Base-by-base conservation (phyloP, 2,888 invertebrate species). In the Calephelis perditalis region DNA sequence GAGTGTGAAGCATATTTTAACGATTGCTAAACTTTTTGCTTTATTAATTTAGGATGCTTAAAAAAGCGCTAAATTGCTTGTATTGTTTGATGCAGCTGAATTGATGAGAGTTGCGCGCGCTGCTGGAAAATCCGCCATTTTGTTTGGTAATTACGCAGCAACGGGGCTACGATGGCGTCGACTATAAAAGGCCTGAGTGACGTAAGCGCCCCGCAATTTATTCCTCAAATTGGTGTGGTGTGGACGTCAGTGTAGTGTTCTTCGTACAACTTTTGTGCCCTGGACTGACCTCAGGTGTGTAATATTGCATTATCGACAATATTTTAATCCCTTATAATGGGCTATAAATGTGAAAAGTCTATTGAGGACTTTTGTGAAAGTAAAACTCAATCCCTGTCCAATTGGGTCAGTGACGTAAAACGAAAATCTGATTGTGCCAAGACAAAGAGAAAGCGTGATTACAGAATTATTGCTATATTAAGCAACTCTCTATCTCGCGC, bases 391-490 rank as follows among this genome's bases (percentile, higher is more conserved):
- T 91, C 92, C 76, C 82, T 93, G 68, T 83, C 87, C 71, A 90
- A 92, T 70, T 94, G 94, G 94, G 94, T 94, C 74, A 91, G 86
- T 63, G 88, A 91, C 87, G 92, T 94, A 71, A 92, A 92, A 82
- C 85, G 80, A 77, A 94, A 94, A 87, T 93, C 93, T 74, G 73
- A 82, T 67, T 87, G 80, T 71, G 91, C 91, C 71, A 91, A 91
- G 79, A 87, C 89, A 73, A 92, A 87, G 82, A 91, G 88, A 74
- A 92, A 91, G 70, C 92, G 92, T 72, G 92, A 94, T 78, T 81
- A 94, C 67, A 91, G 94, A 70, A 84, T 93, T 70, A 92, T 94
- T 79, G 94, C 94, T 70, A 92, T 94, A 72, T 87, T 94, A 75
- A 90, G 92, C 68, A 86, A 88, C 74, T 92, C 94, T 52, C 78